Evolutionary conservation across 2,797 vertebrate genomes (phyloP).

Genomic region (Taenioides sp.): DNA sequence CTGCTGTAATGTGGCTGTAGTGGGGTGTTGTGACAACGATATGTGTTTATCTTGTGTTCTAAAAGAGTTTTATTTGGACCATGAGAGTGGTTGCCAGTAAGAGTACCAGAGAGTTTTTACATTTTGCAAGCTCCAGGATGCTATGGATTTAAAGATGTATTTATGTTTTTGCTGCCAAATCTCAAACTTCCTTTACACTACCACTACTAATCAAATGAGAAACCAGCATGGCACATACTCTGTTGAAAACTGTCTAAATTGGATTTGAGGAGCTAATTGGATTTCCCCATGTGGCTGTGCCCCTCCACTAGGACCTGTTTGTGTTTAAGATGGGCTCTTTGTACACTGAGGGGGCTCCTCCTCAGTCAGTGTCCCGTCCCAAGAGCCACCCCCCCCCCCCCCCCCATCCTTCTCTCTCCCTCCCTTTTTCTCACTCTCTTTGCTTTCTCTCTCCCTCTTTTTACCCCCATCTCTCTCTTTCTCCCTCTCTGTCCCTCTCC

Average conservation of each 20-base stretch:
- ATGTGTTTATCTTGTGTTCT: too few relatives aligned
- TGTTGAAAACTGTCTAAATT: neutral
- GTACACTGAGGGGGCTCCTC: constrained; percentile 61
- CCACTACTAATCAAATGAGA: constrained; percentile 1
- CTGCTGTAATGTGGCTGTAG: too few relatives aligned
- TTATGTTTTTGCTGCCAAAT: neutral
- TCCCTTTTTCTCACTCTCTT: constrained; percentile 20
- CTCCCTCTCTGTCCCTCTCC: constrained; percentile 12
- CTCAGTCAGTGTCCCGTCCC: constrained; percentile 55
- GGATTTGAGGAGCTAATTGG: neutral
- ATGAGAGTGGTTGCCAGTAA: too few relatives aligned
- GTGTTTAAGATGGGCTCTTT: constrained; percentile 38
- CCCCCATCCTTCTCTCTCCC: constrained; percentile 19
- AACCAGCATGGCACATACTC: neutral
- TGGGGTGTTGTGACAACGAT: neutral
- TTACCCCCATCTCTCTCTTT: too few relatives aligned
- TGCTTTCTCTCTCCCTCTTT: neutral
- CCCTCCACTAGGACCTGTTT: constrained; percentile 36
- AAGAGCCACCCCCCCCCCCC: too few relatives aligned
- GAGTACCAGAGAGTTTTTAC: too few relatives aligned
- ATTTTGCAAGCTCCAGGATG: too few relatives aligned
- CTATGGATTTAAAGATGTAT: neutral
- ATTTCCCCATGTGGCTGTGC: constrained; percentile 36
- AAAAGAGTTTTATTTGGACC: neutral
- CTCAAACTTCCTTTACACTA: neutral